These are phyloP conservation scores for Columba guinea DNA, from an alignment of 2,797 vertebrate genomes.

Conservation along the genomic window DNA sequence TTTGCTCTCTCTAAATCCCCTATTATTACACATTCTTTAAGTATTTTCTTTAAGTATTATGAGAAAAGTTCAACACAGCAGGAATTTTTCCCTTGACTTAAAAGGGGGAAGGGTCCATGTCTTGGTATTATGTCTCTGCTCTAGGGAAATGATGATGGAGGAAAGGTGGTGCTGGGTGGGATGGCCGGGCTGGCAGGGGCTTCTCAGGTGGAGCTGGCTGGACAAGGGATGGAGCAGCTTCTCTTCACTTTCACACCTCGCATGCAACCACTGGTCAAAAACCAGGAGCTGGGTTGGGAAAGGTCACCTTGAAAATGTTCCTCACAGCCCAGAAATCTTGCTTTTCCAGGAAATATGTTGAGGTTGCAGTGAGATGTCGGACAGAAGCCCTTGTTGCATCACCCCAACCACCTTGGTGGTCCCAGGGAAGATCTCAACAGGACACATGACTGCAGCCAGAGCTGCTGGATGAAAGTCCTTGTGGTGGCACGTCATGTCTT, in stretches of 20 bases:
- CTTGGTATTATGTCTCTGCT: background rate
- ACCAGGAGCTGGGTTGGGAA: background rate
- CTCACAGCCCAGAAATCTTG: rapidly evolving
- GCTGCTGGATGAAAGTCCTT: background rate
- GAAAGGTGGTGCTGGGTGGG: background rate
- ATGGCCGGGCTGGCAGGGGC: background rate
- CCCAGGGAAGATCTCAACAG: background rate
- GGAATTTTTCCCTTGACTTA: background rate
- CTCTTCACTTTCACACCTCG: background rate
- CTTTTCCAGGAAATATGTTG: background rate
- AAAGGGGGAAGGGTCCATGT: background rate
- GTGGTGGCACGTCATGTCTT: rapidly evolving
- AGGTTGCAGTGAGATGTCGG: background rate
- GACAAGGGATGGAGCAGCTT: background rate
- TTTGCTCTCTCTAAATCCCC: conserved; percentile 26
- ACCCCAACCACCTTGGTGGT: rapidly evolving
- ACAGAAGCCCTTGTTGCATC: rapidly evolving
- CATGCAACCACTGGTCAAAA: background rate
- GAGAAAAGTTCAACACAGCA: background rate
- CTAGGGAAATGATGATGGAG: background rate
- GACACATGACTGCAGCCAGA: background rate
- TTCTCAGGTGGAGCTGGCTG: background rate
- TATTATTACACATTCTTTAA: conserved; percentile 58
- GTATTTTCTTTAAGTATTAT: conserved; percentile 53
- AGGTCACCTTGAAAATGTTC: background rate